phyloP scores from a whole-genome alignment of 1,140 invertebrate genomes.

The Popillia japonica region DNA sequence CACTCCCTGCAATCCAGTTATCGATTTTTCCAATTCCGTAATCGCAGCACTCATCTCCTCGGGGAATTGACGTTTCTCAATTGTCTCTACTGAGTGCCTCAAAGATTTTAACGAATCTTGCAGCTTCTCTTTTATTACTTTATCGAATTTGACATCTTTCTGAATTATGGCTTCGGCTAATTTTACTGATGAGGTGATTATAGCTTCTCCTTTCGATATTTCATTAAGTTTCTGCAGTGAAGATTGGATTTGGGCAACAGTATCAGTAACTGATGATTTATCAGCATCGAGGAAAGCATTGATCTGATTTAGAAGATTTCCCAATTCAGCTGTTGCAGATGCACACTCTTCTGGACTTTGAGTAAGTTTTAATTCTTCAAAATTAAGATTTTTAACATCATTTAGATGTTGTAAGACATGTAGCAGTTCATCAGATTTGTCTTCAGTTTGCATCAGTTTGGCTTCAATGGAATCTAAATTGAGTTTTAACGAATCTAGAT shows the following conservation, averaged over 20 bases:
- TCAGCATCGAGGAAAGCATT: background rate
- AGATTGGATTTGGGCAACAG: background rate
- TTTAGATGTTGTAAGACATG: background rate
- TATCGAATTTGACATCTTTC: background rate
- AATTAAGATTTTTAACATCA: background rate
- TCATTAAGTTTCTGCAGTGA: background rate
- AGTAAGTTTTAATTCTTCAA: background rate
- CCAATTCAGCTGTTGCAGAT: background rate
- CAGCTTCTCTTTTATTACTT: background rate
- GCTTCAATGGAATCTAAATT: background rate
- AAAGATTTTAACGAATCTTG: conserved; percentile 13
- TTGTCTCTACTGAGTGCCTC: conserved; percentile 39
- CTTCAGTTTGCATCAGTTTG: background rate
- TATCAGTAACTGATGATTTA: background rate
- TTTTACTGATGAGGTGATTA: background rate
- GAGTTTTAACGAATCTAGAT: background rate
- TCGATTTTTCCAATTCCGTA: conserved; percentile 64
- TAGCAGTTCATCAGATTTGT: background rate
- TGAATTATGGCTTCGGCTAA: conserved; percentile 7
- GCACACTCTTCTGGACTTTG: background rate
- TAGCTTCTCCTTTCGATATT: background rate
- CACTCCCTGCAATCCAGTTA: conserved; percentile 62
- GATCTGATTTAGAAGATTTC: background rate
- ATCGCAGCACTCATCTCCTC: conserved; percentile 63
- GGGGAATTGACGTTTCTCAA: conserved; percentile 50